Evolutionary conservation across 1,140 invertebrate genomes (phyloP).

Genomic region (Rhyacophila brunnea): DNA sequence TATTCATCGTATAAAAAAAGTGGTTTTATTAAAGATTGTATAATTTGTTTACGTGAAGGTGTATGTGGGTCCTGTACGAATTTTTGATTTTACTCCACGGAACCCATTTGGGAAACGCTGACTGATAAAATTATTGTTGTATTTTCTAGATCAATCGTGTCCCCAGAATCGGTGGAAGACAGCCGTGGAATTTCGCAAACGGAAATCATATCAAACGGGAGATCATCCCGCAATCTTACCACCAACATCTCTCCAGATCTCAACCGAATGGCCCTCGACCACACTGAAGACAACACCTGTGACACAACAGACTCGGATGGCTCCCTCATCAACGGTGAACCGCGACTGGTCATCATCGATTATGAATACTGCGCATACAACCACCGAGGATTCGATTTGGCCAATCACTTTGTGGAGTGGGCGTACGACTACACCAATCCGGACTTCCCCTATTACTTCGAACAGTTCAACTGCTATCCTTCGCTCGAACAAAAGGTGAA

Average conservation of each 20-base stretch:
- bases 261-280: not conserved
- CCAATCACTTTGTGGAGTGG: slow-evolving; percentile 97
- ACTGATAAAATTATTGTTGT: too few relatives aligned
- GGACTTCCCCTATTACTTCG: slow-evolving; percentile 76
- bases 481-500: slow-evolving; percentile 78
- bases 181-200: slow-evolving; percentile 1
- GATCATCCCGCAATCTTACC: not conserved
- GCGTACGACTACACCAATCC: slow-evolving; percentile 83
- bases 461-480: slow-evolving; percentile 68
- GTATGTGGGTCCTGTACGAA: too few relatives aligned
- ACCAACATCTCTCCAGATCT: not conserved
- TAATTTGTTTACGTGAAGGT: too few relatives aligned
- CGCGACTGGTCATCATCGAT: slow-evolving; percentile 80
- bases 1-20: too few relatives aligned
- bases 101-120: too few relatives aligned
- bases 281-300: slow-evolving; percentile 37
- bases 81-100: too few relatives aligned
- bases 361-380: slow-evolving; percentile 95
- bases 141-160: not conserved
- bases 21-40: too few relatives aligned
- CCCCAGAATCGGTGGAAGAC: not conserved
- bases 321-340: slow-evolving; percentile 46
- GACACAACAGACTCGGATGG: slow-evolving; percentile 49
- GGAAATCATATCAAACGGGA: not conserved
- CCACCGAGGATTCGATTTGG: slow-evolving; percentile 91